Evolutionary conservation across 2,888 invertebrate species (phyloP), one percentile per base, ranked within the genome.

Genomic region (Netelia melanura): DNA sequence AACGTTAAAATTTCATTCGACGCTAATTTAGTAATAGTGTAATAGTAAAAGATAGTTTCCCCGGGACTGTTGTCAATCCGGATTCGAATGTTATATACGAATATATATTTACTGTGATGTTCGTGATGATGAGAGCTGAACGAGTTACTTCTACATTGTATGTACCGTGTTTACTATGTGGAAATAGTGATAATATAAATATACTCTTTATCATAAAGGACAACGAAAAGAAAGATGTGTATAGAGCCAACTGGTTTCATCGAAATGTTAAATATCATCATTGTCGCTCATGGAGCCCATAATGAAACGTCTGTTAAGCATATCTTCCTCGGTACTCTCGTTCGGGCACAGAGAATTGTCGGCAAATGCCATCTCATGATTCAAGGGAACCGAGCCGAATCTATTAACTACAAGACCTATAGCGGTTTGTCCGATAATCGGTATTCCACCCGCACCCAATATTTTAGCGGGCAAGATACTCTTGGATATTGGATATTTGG

Each of bases 371-470:
- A 90, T 86, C 80, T 88, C 89, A 23, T 89, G 86, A 70, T 84
- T 87, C 23, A 91, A 77, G 25, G 91, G 90, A 9, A 88, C 90
- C 8, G 93, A 92, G 61, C 92, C 92, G 80, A 93, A 92, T 87
- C 92, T 93, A 79, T 92, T 93, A 21, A 93, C 91, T 14, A 93
- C 92, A 25, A 93, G 89, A 3, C 92, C 93, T 68, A 93, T 91
- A 2, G 93, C 92, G 6, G 91, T 90, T 76, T 93, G 93, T 10
- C 92, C 92, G 30, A 93, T 91, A 84, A 93, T 92, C 17, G 93
- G 93, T 81, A 93, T 90, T 14, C 92, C 92, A 38, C 91, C 90
- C 10, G 90, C 88, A 0, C 92, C 91, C 75, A 93, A 89, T 75
- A 93, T 91, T 75, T 91, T 90, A 52, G 90, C 88, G 8, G 92